Evolutionary conservation across 2,888 invertebrate genomes (phyloP).

Genomic region (Drosophila cognata): DNA sequence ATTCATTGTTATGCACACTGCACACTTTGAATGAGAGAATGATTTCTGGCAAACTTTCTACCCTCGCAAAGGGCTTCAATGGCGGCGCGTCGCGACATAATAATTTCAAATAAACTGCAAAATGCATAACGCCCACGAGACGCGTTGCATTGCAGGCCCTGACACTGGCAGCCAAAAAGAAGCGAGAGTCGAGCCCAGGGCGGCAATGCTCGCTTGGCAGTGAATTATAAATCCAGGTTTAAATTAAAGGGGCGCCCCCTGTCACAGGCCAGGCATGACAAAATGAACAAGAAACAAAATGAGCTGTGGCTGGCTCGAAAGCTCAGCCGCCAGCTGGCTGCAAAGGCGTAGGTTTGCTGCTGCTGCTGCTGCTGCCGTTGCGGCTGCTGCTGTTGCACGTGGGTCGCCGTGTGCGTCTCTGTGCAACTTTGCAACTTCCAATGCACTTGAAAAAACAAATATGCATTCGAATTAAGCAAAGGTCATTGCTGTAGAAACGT

Average conservation of each 20-base stretch:
- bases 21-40: slow-evolving; percentile 65
- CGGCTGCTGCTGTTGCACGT: slow-evolving; percentile 43
- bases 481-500: not conserved
- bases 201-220: slow-evolving; percentile 57
- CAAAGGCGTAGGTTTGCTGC: slow-evolving; percentile 36
- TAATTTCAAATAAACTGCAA: slow-evolving; percentile 82
- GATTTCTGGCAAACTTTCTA: slow-evolving; percentile 69
- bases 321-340: slow-evolving; percentile 6
- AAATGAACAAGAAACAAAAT: slow-evolving; percentile 2
- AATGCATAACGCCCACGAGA: slow-evolving; percentile 77
- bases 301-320: slow-evolving; percentile 11
- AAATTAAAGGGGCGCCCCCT: slow-evolving; percentile 62
- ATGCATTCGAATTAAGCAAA: not conserved
- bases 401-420: slow-evolving; percentile 40
- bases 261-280: slow-evolving; percentile 43
- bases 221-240: slow-evolving; percentile 82
- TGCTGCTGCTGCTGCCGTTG: slow-evolving; percentile 9
- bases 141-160: slow-evolving; percentile 35
- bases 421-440: slow-evolving; percentile 17
- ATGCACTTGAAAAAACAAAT: not conserved
- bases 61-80: slow-evolving; percentile 38
- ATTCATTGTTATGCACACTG: slow-evolving; percentile 59
- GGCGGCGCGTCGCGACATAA: slow-evolving; percentile 75
- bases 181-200: slow-evolving; percentile 23
- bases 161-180: slow-evolving; percentile 43